These are phyloP conservation scores for Eupsilia transversa DNA, from an alignment of 2,888 invertebrate genomes.

Conservation along the genomic window DNA sequence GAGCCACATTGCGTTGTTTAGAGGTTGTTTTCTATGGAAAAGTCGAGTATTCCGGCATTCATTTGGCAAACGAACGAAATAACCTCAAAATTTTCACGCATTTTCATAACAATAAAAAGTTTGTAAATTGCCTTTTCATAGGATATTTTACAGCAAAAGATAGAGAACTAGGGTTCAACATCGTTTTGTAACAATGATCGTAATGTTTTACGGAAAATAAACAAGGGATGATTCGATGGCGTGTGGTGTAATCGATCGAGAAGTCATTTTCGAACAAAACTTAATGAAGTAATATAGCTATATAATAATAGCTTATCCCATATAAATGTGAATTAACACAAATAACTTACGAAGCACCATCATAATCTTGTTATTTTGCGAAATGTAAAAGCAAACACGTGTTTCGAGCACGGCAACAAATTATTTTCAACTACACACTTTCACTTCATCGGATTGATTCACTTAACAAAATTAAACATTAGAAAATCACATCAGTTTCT, in stretches of 20 bases:
- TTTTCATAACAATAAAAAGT: slow-evolving; percentile 35
- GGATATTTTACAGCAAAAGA: slow-evolving; percentile 1
- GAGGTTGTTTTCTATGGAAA: slow-evolving; percentile 10
- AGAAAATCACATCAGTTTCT: slow-evolving; percentile 66
- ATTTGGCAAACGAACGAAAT: slow-evolving; percentile 13
- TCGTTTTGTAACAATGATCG: neutral
- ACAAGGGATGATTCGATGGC: slow-evolving; percentile 47
- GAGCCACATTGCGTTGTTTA: neutral
- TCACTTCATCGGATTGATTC: slow-evolving; percentile 72
- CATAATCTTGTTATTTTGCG: slow-evolving; percentile 35
- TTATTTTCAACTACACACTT: slow-evolving; percentile 65
- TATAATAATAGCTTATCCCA: neutral
- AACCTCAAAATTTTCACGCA: slow-evolving; percentile 61
- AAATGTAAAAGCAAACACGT: slow-evolving; percentile 70
- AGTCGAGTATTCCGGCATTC: slow-evolving; percentile 32
- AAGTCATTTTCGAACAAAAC: neutral
- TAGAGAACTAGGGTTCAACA: neutral
- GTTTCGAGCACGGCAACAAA: slow-evolving; percentile 62
- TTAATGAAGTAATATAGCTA: neutral
- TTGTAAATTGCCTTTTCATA: neutral
- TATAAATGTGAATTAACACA: slow-evolving; percentile 30
- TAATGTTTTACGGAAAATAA: slow-evolving; percentile 37
- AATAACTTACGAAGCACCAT: slow-evolving; percentile 57
- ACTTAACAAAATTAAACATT: slow-evolving; percentile 61
- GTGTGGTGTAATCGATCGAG: slow-evolving; percentile 9